Evolutionary conservation across 2,888 invertebrate species (phyloP).

Genomic region (Phyto melanocephala): DNA sequence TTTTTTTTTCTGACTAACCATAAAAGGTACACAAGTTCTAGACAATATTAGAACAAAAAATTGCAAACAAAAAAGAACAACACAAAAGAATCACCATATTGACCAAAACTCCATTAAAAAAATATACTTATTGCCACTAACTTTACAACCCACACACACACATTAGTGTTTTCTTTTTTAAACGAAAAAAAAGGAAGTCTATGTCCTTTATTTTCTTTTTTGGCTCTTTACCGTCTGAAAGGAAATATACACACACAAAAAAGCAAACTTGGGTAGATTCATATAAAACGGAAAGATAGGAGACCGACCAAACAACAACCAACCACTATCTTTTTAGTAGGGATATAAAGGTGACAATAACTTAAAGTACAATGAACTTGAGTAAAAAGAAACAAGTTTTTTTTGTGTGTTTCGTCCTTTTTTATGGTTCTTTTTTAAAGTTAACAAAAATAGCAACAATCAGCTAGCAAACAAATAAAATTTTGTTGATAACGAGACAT

Average conservation of each 20-base stretch:
- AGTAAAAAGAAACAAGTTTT: conserved; percentile 57
- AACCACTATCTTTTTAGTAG: conserved; percentile 28
- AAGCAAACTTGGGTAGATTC: conserved; percentile 22
- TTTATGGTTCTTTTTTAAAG: neutral
- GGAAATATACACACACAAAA: conserved; percentile 30
- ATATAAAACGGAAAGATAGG: conserved; percentile 60
- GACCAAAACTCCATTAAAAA: conserved; percentile 48
- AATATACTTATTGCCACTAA: conserved; percentile 24
- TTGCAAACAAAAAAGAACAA: conserved; percentile 8
- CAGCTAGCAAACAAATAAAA: conserved; percentile 59
- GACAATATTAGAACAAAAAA: too few species aligned
- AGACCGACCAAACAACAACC: conserved; percentile 34
- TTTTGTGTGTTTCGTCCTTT: neutral
- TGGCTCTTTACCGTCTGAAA: conserved; percentile 30
- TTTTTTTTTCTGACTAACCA: too few species aligned
- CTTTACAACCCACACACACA: conserved; percentile 35
- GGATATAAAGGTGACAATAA: conserved; percentile 75
- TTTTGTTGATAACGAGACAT: conserved; percentile 61
- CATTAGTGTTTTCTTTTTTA: neutral
- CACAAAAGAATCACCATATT: conserved; percentile 50
- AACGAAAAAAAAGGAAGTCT: conserved; percentile 70
- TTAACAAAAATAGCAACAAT: conserved; percentile 3
- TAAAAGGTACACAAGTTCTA: too few species aligned
- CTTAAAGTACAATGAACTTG: conserved; percentile 76
- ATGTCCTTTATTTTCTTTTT: conserved; percentile 67